Evolutionary conservation across 2,113 vertebrate genomes (phyloP).

Genomic region (Oryzias celebensis): DNA sequence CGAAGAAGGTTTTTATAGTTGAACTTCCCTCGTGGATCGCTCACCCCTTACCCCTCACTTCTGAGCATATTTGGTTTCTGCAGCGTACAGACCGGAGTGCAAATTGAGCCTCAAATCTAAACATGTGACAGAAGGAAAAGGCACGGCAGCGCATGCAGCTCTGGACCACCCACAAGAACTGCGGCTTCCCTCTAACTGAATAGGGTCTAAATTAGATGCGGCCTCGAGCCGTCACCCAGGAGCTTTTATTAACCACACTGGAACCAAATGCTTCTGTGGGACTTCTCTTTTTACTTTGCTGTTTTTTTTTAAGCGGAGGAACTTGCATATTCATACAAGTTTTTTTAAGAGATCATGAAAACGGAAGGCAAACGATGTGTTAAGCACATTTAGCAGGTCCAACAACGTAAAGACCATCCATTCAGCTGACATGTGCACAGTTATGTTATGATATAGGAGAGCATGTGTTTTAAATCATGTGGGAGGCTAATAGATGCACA

Average conservation of each 20-base stretch:
- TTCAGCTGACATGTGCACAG: background rate
- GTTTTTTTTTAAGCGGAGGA: conserved; percentile 31
- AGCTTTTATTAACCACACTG: conserved; percentile 56
- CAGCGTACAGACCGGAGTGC: conserved; percentile 35
- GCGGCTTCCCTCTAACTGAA: conserved; percentile 51
- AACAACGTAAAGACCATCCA: background rate
- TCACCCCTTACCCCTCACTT: conserved; percentile 43
- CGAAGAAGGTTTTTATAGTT: conserved; percentile 14
- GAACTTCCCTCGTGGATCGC: conserved; percentile 25
- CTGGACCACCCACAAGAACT: conserved; percentile 55
- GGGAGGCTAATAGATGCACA: background rate
- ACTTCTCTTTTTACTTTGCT: conserved; percentile 51
- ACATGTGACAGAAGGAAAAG: conserved; percentile 69
- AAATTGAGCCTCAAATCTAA: conserved; percentile 69
- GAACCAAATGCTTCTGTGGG: conserved; percentile 55
- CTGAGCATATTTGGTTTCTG: conserved; percentile 32
- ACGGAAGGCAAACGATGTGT: background rate
- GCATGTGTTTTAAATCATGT: background rate
- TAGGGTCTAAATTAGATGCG: conserved; percentile 51
- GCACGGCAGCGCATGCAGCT: conserved; percentile 54
- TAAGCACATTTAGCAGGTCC: conserved; percentile 9
- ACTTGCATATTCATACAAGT: conserved; percentile 23
- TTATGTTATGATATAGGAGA: background rate
- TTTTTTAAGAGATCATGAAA: background rate
- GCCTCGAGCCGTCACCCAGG: conserved; percentile 33